Conservation (phyloP, 2,797 vertebrate species). For the Echeneis naucrates region DNA sequence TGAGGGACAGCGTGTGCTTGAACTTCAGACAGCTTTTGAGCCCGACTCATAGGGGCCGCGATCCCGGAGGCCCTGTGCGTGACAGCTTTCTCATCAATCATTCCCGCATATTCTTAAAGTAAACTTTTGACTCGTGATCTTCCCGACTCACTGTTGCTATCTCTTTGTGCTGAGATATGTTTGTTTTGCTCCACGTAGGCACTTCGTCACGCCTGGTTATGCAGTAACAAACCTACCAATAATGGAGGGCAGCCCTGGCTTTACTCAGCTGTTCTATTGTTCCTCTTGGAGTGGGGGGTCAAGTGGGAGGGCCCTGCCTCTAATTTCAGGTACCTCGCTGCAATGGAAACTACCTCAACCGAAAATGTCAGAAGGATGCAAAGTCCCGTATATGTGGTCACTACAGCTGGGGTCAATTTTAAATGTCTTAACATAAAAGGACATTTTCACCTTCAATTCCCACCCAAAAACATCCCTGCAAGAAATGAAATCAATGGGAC, state of each 20-base stretch:
- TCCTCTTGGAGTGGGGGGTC: constrained; percentile 54
- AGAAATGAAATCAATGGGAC: constrained; percentile 63
- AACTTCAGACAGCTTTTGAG: constrained; percentile 55
- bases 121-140: constrained; percentile 75
- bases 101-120: constrained; percentile 68
- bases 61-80: constrained; percentile 67
- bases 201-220: constrained; percentile 71
- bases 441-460: constrained; percentile 46
- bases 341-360: constrained; percentile 27
- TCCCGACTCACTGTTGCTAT: constrained; percentile 46
- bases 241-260: constrained; percentile 54
- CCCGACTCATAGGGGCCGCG: constrained; percentile 57
- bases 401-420: constrained; percentile 32
- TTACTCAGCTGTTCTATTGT: constrained; percentile 76
- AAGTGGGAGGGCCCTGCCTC: constrained; percentile 62
- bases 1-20: constrained; percentile 61
- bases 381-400: not conserved
- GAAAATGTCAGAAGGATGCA: constrained; percentile 13
- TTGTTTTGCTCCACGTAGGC: constrained; percentile 70
- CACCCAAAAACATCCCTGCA: constrained; percentile 45
- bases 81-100: constrained; percentile 80
- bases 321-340: constrained; percentile 66
- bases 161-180: constrained; percentile 74
- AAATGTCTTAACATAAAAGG: constrained; percentile 19
- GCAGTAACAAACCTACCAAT: constrained; percentile 42